Evolutionary conservation across 2,797 vertebrate genomes (phyloP).

Genomic region (Phaenicophaeus curvirostris): DNA sequence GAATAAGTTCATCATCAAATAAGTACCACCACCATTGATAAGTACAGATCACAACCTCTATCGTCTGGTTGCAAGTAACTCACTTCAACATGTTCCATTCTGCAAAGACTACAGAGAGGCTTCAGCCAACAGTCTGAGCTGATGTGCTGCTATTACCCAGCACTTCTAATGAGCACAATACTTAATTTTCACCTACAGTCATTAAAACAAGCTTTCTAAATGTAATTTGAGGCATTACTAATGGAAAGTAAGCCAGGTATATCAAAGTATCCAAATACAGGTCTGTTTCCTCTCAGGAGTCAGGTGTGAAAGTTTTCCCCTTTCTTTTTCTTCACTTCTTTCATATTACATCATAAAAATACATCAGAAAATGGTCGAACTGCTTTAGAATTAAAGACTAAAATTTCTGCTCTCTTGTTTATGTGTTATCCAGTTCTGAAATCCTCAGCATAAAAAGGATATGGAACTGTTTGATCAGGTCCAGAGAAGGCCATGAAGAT

Average conservation of each 20-base stretch:
- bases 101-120: background rate
- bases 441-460: too few species aligned
- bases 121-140: background rate
- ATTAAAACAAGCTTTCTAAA: background rate
- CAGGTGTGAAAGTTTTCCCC: background rate
- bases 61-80: background rate
- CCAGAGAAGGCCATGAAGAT: too few species aligned
- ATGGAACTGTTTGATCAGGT: too few species aligned
- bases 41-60: background rate
- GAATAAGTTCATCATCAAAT: background rate
- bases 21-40: background rate
- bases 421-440: background rate
- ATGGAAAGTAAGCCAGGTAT: background rate
- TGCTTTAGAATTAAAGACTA: background rate
- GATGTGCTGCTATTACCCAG: background rate
- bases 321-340: background rate
- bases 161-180: background rate
- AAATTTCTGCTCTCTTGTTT: background rate
- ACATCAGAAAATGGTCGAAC: background rate
- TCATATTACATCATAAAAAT: background rate
- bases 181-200: background rate
- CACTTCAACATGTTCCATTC: rapidly evolving
- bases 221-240: background rate
- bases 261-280: background rate
- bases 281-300: background rate